These are phyloP conservation scores for Drosophila orena DNA, from an alignment of 1,140 invertebrate genomes.

Conservation along the genomic window DNA sequence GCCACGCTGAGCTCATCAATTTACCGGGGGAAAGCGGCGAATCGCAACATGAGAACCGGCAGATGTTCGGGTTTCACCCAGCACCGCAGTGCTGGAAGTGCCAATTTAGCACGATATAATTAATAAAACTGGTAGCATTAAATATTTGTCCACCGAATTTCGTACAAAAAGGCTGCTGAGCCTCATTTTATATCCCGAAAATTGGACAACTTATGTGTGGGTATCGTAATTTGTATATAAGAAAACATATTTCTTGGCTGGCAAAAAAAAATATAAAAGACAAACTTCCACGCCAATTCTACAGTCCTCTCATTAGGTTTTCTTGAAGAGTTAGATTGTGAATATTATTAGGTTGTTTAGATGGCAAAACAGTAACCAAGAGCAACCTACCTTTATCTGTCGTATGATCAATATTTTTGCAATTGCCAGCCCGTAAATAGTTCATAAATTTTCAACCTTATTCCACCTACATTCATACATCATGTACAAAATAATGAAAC, in stretches of 20 bases:
- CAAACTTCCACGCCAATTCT: too few species aligned
- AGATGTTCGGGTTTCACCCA: slow-evolving; percentile 12
- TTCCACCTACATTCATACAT: not conserved
- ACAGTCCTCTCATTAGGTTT: too few species aligned
- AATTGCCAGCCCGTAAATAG: not conserved
- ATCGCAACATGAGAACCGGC: slow-evolving; percentile 23
- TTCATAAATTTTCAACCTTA: not conserved
- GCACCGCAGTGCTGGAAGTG: not conserved
- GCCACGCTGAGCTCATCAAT: slow-evolving; percentile 67
- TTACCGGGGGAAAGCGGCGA: slow-evolving; percentile 37
- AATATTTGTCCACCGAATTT: slow-evolving; percentile 5
- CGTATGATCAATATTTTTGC: not conserved
- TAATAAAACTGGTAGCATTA: slow-evolving; percentile 9
- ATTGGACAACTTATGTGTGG: not conserved
- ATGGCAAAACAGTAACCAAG: too few species aligned
- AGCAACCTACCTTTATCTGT: too few species aligned
- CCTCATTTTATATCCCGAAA: not conserved
- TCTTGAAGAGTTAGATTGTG: too few species aligned
- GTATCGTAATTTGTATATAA: too few species aligned
- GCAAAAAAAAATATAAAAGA: too few species aligned
- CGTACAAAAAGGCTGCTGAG: not conserved
- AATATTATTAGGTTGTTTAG: too few species aligned
- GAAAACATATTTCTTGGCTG: too few species aligned
- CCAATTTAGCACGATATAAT: slow-evolving; percentile 9
- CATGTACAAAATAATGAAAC: not conserved